Evolutionary conservation across 2,797 vertebrate genomes (phyloP).

Genomic region (Esox masquinongy): DNA sequence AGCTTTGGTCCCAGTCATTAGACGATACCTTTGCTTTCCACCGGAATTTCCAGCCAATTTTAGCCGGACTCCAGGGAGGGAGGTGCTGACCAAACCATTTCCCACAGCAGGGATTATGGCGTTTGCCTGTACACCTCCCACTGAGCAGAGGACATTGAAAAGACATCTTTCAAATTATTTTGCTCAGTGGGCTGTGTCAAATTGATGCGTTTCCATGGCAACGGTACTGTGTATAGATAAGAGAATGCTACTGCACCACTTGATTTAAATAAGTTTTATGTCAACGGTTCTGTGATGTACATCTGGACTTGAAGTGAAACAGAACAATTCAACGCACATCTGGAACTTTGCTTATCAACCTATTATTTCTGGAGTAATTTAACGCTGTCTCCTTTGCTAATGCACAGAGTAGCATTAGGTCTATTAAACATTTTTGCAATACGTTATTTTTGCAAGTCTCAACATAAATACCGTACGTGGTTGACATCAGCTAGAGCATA

Average conservation of each 20-base stretch:
- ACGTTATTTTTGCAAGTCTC: not conserved
- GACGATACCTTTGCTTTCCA: conserved; percentile 45
- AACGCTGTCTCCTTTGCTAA: conserved; percentile 33
- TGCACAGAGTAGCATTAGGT: conserved; percentile 23
- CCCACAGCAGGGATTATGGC: conserved; percentile 36
- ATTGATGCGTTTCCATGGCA: conserved; percentile 26
- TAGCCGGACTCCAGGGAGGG: conserved; percentile 14
- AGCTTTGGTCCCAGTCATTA: conserved; percentile 46
- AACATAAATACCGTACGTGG: not conserved
- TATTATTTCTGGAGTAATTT: conserved; percentile 57
- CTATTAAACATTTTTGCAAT: conserved; percentile 9
- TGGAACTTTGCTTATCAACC: conserved; percentile 61
- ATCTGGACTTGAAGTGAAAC: conserved; percentile 61
- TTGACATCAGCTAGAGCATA: not conserved
- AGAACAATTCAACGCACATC: conserved; percentile 61
- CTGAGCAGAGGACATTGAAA: too few species aligned
- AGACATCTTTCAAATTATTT: too few species aligned
- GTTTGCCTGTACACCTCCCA: conserved; percentile 37
- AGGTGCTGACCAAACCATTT: conserved; percentile 23
- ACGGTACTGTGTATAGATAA: conserved; percentile 26
- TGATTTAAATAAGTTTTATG: conserved; percentile 19
- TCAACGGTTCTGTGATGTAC: conserved; percentile 40
- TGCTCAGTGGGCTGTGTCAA: conserved; percentile 19
- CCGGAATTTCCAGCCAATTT: conserved; percentile 46
- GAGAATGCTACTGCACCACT: conserved; percentile 40